phyloP scores from a whole-genome alignment of 37 sponge, comb jelly and placozoan species.

The Hexactinellida sp. region DNA sequence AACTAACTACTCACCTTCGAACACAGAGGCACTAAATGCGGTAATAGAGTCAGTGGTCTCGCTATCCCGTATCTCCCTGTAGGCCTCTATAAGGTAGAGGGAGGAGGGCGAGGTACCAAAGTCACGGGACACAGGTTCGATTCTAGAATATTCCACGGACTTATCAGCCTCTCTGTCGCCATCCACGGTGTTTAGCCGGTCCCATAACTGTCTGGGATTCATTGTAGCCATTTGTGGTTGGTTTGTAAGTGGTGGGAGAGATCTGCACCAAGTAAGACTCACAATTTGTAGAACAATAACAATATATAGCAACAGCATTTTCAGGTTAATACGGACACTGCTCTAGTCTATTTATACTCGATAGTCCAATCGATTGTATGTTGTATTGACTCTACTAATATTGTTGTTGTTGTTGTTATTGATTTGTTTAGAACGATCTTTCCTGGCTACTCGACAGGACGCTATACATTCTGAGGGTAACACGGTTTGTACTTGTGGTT shows the following conservation, averaged over 20 bases:
- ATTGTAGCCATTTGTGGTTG: neutral
- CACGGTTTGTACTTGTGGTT: no score
- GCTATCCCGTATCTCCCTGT: neutral
- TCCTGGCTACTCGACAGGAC: no score
- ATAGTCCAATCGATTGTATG: no score
- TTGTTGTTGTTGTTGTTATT: neutral
- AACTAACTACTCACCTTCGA: conserved; percentile 5
- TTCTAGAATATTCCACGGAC: neutral
- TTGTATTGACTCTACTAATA: no score
- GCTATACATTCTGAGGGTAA: no score
- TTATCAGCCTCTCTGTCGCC: neutral
- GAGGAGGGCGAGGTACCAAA: neutral
- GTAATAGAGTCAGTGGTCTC: neutral
- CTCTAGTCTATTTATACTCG: no score
- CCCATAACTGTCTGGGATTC: neutral
- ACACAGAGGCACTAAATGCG: neutral
- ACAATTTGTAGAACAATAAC: neutral
- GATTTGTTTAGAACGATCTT: no score
- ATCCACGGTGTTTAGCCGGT: neutral
- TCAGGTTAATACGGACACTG: no score
- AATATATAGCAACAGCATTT: neutral
- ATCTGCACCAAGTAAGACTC: neutral
- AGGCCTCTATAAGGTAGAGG: neutral
- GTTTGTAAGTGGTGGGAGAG: neutral
- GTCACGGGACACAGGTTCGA: neutral